Evolutionary conservation across 2,113 vertebrate species (phyloP).

Genomic region (Stegostoma tigrinum): DNA sequence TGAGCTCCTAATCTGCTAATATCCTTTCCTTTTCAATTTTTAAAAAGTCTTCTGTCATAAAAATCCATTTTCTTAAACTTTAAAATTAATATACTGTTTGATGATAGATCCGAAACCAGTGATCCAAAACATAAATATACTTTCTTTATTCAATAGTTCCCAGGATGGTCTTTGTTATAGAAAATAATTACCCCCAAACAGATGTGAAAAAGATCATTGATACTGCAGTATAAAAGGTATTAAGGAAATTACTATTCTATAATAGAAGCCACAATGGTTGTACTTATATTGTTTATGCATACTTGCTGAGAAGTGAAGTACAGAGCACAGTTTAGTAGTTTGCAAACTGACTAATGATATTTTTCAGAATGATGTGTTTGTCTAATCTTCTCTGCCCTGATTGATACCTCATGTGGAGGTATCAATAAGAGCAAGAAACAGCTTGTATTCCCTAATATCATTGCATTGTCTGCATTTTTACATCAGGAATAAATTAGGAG

Average conservation of each 20-base stretch:
- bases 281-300: neutral
- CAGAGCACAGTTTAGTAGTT: neutral
- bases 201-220: neutral
- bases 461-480: slow-evolving; percentile 63
- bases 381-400: slow-evolving; percentile 26
- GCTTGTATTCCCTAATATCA: slow-evolving; percentile 65
- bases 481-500: slow-evolving; percentile 76
- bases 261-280: neutral
- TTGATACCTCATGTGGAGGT: slow-evolving; percentile 25
- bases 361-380: slow-evolving; percentile 21
- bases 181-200: neutral
- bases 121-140: neutral
- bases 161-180: neutral
- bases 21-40: neutral
- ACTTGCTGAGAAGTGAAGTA: neutral
- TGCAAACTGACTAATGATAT: neutral
- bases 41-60: neutral
- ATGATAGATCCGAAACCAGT: neutral
- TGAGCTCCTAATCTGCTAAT: neutral
- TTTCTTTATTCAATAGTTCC: neutral
- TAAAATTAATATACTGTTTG: neutral
- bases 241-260: neutral
- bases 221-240: neutral
- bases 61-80: neutral
- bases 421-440: slow-evolving; percentile 63